Evolutionary conservation across 1,140 invertebrate species (phyloP), one percentile per base, ranked within the genome.

Genomic region (silkworm (Bombyx mori)): DNA sequence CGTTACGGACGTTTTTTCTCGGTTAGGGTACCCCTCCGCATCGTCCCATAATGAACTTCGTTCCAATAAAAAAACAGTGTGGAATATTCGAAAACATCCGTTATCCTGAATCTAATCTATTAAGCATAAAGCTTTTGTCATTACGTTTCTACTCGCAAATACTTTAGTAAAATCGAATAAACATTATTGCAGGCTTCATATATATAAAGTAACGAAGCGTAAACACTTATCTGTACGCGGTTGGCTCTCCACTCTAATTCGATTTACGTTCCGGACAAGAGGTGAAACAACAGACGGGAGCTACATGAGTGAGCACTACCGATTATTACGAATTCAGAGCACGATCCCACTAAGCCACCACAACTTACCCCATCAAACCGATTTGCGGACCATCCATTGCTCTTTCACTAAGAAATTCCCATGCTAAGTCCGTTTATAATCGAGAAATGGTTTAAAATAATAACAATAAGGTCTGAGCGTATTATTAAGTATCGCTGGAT

Each of bases 311-410:
- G 75, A 69, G 80, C 80, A 86, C 80, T 86, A 83, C 79, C 72
- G 69, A 71, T 70, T 79, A 86, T 83, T 86, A 83, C 78, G 82
- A 76, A 86, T 86, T 82, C 79, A 62, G 62, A 57, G 60, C 79
- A 77, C 77, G 79, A 75, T 73, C 60, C 56, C 67, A 68, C 55
- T 51, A 6, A 51, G 45, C 54, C 26, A 52, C 54, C 8, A 22
- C 57, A 22, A 42, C 46, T 7, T 35, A 35, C 26, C 26, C 26
- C 26, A 35, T 5, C 26, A 52, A 52, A 10, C 6, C 42, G 9
- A 22, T 6, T 56, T 49, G 44, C 9, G 18, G 43, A 54, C 53
- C 6, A 44, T 54, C 1, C 44, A 22, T 18, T 51, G 8, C 7
- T 51, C 50, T 26, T n/a, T 51, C 50, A 8, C 50, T 7, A 22